Evolutionary conservation across 92 coral and sea anemone genomes (phyloP).

Genomic region (Umimayanthus chanpuru): DNA sequence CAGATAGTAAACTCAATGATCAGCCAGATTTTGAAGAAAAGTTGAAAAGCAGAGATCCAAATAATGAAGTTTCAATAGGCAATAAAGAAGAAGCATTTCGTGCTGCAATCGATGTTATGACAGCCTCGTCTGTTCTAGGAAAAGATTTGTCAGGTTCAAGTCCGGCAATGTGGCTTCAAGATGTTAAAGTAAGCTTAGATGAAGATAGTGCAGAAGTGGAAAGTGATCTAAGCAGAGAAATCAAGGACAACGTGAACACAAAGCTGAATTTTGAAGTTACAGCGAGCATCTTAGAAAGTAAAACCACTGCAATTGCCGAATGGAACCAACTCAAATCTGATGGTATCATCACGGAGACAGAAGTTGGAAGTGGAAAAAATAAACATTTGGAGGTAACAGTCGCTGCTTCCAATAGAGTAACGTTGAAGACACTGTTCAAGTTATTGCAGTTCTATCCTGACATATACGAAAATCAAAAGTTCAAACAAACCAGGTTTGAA

Average conservation of each 20-base stretch:
- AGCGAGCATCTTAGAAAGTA: slow-evolving; percentile 26
- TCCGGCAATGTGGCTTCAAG: slow-evolving; percentile 44
- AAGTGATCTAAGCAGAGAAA: neutral
- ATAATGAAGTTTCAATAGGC: neutral
- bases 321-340: slow-evolving; percentile 26
- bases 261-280: slow-evolving; percentile 46
- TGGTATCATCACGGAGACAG: neutral
- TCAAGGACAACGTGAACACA: slow-evolving; percentile 4
- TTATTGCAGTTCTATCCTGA: slow-evolving; percentile 38
- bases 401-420: neutral
- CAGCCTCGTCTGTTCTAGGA: slow-evolving; percentile 1
- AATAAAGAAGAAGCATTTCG: slow-evolving; percentile 41
- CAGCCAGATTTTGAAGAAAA: slow-evolving; percentile 33
- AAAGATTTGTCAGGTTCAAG: neutral
- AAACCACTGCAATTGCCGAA: neutral
- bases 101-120: slow-evolving; percentile 44
- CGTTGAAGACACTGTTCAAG: slow-evolving; percentile 39
- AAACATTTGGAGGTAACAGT: neutral
- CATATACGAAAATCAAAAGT: neutral
- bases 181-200: neutral
- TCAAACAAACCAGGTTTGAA: neutral
- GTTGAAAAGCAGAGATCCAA: neutral
- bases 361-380: neutral
- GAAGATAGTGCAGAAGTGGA: neutral
- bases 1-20: neutral